Evolutionary conservation across 1,140 invertebrate species (phyloP), one percentile per base, ranked within the genome.

Genomic region (Polypedilum vanderplanki): DNA sequence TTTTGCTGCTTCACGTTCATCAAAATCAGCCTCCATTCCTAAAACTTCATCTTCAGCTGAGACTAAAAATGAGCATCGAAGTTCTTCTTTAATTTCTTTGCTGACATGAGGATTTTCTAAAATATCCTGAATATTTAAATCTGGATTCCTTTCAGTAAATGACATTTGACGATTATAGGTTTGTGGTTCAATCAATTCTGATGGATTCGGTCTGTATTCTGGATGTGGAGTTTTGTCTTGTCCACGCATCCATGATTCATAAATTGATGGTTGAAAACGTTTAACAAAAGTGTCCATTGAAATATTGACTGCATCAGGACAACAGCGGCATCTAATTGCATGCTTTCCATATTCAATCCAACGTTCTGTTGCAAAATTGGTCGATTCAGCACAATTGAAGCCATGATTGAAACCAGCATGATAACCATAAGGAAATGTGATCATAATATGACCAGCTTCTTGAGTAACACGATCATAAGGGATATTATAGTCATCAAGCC

Each of bases 281-380:
- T 93, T 93, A 0, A 99, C 95, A 86, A 98, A 99, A 3, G 93
- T 94, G 80, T 98, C 96, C 97, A 99, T 98, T 7, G 93, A 95
- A 76, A 99, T 98, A 80, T 97, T 96, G 0, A 99, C 97, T 41
- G 22, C 46, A 75, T 73, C 17, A 33, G 76, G 77, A 77, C 78
- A 80, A 83, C 95, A 97, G 7, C 89, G 89, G 81, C 95, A 97
- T 75, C 93, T 91, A 0, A 87, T 86, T 1, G 94, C 91, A 78
- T 94, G 83, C 84, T 98, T 99, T 0, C 98, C 98, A 85, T 98
- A 99, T 82, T 99, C 98, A 18, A 99, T 92, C 98, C 98, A 99
- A 77, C 98, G 86, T 17, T 91, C 88, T 70, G 94, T 90, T 2
- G 98, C 98, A 87, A 99, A 99, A 85, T 99, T 99, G 0, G 98